Evolutionary conservation across 2,888 invertebrate genomes (phyloP).

Genomic region (Tubulanus polymorphus): DNA sequence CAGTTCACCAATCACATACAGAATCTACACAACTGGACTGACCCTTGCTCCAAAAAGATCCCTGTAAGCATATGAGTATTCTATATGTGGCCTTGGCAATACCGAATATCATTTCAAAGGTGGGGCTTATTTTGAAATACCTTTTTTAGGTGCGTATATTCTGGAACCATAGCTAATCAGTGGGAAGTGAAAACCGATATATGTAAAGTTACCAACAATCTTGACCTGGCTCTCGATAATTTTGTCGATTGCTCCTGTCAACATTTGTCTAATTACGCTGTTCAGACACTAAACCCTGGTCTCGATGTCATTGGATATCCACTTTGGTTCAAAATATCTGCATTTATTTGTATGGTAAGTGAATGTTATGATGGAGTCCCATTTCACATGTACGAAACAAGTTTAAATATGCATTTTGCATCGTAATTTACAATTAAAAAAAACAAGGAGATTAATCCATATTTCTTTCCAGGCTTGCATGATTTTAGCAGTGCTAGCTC

Average conservation of each 20-base stretch:
- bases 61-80: too few species aligned
- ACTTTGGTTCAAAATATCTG: constrained; percentile 43
- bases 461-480: constrained; percentile 31
- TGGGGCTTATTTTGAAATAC: too few species aligned
- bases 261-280: constrained; percentile 48
- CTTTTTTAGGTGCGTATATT: constrained; percentile 43
- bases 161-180: constrained; percentile 26
- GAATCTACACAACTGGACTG: constrained; percentile 36
- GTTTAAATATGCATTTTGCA: too few species aligned
- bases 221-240: constrained; percentile 34
- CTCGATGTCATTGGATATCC: constrained; percentile 39
- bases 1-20: constrained; percentile 29
- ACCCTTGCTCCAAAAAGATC: constrained; percentile 33
- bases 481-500: constrained; percentile 32
- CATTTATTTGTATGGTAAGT: constrained; percentile 47
- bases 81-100: too few species aligned
- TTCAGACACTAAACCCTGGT: constrained; percentile 30
- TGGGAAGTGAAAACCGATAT: constrained; percentile 34
- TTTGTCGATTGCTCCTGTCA: constrained; percentile 46
- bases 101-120: too few species aligned
- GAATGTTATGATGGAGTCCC: too few species aligned
- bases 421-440: too few species aligned
- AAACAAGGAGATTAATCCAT: not conserved
- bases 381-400: too few species aligned
- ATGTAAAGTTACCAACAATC: constrained; percentile 41